These are phyloP conservation scores for Priocnemis perturbator DNA, from an alignment of 2,888 invertebrate genomes.

Conservation along the genomic window DNA sequence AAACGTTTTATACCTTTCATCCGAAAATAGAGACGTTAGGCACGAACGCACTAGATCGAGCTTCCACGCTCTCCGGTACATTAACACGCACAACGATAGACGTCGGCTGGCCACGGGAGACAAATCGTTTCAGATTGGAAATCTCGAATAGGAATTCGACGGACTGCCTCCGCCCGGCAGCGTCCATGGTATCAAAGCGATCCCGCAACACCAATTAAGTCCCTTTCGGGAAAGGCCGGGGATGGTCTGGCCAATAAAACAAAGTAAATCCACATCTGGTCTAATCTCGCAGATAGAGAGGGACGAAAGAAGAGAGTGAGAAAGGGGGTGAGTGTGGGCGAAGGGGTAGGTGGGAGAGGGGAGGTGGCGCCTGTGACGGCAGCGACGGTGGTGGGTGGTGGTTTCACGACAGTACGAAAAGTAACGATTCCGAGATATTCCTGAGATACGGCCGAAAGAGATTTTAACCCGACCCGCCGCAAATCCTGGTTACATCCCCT, in stretches of 20 bases:
- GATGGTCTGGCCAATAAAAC: constrained; percentile 59
- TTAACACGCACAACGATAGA: neutral
- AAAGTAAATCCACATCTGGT: constrained; percentile 69
- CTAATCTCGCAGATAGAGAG: constrained; percentile 67
- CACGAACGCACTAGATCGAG: too few species aligned
- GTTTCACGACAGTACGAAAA: constrained; percentile 54
- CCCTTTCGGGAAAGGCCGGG: constrained; percentile 61
- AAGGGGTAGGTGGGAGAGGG: neutral
- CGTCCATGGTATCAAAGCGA: constrained; percentile 55
- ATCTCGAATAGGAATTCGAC: constrained; percentile 45
- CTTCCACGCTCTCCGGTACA: too few species aligned
- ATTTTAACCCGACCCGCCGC: constrained; percentile 71
- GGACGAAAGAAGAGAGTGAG: constrained; percentile 28
- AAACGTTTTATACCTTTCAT: too few species aligned
- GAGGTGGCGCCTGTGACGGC: constrained; percentile 1
- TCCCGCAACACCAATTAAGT: constrained; percentile 67
- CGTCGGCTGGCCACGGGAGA: constrained; percentile 8
- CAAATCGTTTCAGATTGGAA: constrained; percentile 42
- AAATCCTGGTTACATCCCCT: constrained; percentile 73
- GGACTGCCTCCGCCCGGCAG: constrained; percentile 34
- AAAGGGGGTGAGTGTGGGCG: neutral
- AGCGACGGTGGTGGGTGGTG: constrained; percentile 22
- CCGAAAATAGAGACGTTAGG: too few species aligned
- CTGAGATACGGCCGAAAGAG: constrained; percentile 69
- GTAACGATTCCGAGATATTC: constrained; percentile 69